phyloP scores from a whole-genome alignment of 2,888 invertebrate genomes.

The Onthophagus sagittarius region DNA sequence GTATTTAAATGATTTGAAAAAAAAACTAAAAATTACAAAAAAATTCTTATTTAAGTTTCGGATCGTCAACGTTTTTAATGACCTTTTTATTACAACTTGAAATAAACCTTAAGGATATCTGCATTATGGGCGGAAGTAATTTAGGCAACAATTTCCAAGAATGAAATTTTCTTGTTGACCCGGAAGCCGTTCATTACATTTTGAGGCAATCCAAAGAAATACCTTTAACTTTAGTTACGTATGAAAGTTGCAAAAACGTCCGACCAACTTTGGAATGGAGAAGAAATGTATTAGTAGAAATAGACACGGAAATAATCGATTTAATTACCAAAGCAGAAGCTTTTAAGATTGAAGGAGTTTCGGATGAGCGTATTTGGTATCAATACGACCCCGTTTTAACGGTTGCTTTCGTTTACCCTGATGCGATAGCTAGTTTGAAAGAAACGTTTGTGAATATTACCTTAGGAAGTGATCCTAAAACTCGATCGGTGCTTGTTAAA shows the following conservation, averaged over 20 bases:
- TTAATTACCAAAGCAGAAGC: conserved; percentile 5
- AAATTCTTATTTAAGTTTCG: conserved; percentile 4
- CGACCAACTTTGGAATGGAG: not conserved
- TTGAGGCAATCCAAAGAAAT: not conserved
- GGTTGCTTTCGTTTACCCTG: conserved; percentile 3
- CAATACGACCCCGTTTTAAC: not conserved
- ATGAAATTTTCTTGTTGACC: conserved; percentile 10
- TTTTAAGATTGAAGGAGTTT: not conserved
- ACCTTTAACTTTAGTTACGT: conserved; percentile 1
- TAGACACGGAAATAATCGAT: not conserved
- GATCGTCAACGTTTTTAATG: conserved; percentile 1
- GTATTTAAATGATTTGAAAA: too few species aligned
- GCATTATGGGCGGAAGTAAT: conserved; percentile 17
- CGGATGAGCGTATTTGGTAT: not conserved
- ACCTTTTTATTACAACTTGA: not conserved
- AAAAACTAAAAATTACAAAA: not conserved
- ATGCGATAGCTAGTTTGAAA: not conserved
- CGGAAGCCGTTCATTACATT: conserved; percentile 7
- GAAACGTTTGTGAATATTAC: not conserved
- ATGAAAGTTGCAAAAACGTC: not conserved
- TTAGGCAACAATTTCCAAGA: not conserved
- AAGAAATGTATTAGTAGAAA: not conserved
- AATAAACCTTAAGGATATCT: conserved; percentile 7
- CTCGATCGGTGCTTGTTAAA: not conserved
- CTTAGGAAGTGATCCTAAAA: not conserved